These are phyloP conservation scores for Dolichallabes microphthalmus DNA, from an alignment of 2,113 vertebrate genomes.

Conservation along the genomic window DNA sequence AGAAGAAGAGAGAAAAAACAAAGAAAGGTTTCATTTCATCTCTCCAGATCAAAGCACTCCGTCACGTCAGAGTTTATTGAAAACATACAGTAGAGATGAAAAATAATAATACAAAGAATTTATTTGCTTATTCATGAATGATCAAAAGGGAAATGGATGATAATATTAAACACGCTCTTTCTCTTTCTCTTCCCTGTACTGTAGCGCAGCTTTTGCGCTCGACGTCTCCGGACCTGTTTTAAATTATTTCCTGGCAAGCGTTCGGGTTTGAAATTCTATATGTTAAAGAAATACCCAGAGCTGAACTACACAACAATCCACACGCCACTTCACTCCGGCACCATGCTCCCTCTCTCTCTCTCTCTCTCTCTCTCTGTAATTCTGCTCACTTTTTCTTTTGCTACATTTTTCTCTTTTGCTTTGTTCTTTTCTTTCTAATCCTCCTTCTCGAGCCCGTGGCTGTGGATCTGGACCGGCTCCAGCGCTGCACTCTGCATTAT, in stretches of 20 bases:
- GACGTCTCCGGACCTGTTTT: conserved; percentile 60
- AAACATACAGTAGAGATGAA: background rate
- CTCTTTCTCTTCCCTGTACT: background rate
- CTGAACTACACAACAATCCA: conserved; percentile 55
- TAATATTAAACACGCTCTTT: background rate
- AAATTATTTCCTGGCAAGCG: conserved; percentile 70
- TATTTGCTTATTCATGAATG: background rate
- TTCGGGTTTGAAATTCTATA: conserved; percentile 62
- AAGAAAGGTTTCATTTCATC: background rate
- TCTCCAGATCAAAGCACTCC: background rate
- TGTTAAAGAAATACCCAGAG: conserved; percentile 54
- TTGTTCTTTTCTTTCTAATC: conserved; percentile 43
- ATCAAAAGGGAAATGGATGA: background rate
- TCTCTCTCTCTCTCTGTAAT: conserved; percentile 22
- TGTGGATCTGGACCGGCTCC: conserved; percentile 45
- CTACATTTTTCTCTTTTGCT: background rate
- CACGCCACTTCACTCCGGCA: conserved; percentile 40
- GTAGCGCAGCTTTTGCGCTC: background rate
- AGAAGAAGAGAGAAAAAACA: too few species aligned
- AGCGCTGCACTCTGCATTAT: conserved; percentile 41
- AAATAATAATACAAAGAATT: background rate
- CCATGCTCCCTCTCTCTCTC: conserved; percentile 37
- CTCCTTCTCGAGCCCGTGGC: background rate
- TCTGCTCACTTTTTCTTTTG: conserved; percentile 31
- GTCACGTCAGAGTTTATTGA: background rate